A percentile compares a stretch with the other conserved stretches of the same genome.
Evolutionary conservation across 2,888 invertebrate species (phyloP).

Genomic region (Sarcophaga caerulescens): DNA sequence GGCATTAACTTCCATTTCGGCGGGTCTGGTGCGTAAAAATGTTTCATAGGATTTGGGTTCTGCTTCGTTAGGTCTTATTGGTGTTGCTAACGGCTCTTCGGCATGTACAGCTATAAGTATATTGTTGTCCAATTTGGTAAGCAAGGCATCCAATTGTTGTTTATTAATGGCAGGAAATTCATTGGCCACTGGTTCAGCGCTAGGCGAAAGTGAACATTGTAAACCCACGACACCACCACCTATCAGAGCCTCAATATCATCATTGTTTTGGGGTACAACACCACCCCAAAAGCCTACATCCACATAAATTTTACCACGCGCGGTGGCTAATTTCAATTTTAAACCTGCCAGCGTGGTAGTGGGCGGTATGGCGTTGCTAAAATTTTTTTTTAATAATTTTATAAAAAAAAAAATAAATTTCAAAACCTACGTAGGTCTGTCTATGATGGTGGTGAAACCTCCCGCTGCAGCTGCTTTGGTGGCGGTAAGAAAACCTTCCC

Average conservation of each 20-base stretch:
- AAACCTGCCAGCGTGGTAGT: slow-evolving; percentile 86
- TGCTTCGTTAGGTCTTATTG: slow-evolving; percentile 73
- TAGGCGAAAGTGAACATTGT: slow-evolving; percentile 87
- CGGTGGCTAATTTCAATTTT: slow-evolving; percentile 84
- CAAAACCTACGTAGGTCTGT: slow-evolving; percentile 85
- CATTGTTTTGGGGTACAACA: slow-evolving; percentile 80
- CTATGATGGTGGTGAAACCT: slow-evolving; percentile 87
- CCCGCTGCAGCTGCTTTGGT: slow-evolving; percentile 88
- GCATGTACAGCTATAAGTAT: slow-evolving; percentile 88
- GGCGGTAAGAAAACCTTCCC: slow-evolving; percentile 88
- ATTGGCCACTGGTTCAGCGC: slow-evolving; percentile 83
- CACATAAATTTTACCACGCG: slow-evolving; percentile 84
- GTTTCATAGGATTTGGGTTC: slow-evolving; percentile 85
- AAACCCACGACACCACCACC: slow-evolving; percentile 87
- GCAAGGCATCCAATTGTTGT: slow-evolving; percentile 83
- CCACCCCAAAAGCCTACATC: slow-evolving; percentile 92
- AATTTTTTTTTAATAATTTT: background rate
- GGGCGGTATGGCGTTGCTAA: slow-evolving; percentile 87
- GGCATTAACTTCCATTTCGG: slow-evolving; percentile 86
- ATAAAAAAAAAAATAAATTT: too few relatives aligned
- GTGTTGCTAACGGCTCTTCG: slow-evolving; percentile 83
- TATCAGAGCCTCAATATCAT: slow-evolving; percentile 83
- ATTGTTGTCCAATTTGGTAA: slow-evolving; percentile 83
- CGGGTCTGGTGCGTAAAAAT: slow-evolving; percentile 85
- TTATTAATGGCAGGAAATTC: slow-evolving; percentile 86